These are phyloP conservation scores for Pelobates fuscus DNA, from an alignment of 2,113 vertebrate genomes.

Conservation along the genomic window DNA sequence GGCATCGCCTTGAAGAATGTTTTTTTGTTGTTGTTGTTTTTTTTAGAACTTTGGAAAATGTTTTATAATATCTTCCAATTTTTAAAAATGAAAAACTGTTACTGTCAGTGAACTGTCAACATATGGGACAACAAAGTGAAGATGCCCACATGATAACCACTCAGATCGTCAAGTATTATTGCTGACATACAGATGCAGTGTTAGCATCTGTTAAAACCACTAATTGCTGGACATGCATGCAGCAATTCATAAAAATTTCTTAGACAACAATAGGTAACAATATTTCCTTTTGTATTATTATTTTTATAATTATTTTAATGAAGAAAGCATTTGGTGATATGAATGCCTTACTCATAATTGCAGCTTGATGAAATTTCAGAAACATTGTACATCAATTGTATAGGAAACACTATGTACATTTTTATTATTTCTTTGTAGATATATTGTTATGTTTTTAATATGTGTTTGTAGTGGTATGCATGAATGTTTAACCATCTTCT, in stretches of 20 bases:
- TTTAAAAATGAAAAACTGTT: not conserved
- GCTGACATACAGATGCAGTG: conserved; percentile 13
- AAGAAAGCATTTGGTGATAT: conserved; percentile 13
- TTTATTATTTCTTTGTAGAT: conserved; percentile 42
- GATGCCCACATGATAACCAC: not conserved
- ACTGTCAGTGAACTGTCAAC: conserved; percentile 4
- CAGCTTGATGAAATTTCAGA: not conserved
- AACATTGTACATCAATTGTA: conserved; percentile 22
- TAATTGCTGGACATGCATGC: conserved; percentile 23
- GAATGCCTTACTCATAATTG: conserved; percentile 22
- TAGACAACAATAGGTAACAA: not conserved
- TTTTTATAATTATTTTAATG: conserved; percentile 13
- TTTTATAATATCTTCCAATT: not conserved
- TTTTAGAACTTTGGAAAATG: too few relatives aligned
- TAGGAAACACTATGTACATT: conserved; percentile 46
- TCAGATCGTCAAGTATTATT: conserved; percentile 30
- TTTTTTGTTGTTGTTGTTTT: not conserved
- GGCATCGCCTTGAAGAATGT: conserved; percentile 8
- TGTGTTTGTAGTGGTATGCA: not conserved
- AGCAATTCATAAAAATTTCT: not conserved
- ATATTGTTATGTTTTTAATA: conserved; percentile 16
- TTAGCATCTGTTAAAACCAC: conserved; percentile 1
- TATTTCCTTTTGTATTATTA: not conserved
- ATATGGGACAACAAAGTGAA: not conserved
- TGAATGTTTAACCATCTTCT: conserved; percentile 11